These are phyloP conservation scores for Aphodius granarius DNA, from an alignment of 2,888 invertebrate genomes.

Conservation along the genomic window DNA sequence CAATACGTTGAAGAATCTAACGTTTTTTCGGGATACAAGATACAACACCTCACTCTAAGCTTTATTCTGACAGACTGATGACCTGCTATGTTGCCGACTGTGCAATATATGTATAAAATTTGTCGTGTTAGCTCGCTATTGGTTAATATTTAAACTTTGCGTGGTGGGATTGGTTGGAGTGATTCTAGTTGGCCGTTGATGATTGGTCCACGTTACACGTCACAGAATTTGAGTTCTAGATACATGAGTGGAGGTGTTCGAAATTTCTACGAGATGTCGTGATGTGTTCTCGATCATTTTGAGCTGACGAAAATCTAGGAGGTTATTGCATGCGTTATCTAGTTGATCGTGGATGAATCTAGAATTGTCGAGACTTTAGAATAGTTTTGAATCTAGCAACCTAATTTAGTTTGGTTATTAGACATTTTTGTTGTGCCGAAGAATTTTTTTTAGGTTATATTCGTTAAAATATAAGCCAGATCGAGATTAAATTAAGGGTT, in stretches of 20 bases:
- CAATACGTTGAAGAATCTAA: constrained; percentile 8
- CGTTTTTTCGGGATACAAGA: constrained; percentile 4
- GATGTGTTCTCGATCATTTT: not conserved
- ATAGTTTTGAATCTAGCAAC: not conserved
- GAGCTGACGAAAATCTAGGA: not conserved
- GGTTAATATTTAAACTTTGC: constrained; percentile 54
- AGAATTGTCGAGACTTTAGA: too few species aligned
- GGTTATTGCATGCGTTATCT: not conserved
- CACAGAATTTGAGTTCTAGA: not conserved
- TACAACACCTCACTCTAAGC: not conserved
- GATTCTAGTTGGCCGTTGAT: constrained; percentile 59
- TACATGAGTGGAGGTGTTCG: not conserved
- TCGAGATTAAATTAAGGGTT: too few species aligned
- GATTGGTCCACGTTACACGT: constrained; percentile 69
- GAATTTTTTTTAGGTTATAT: too few species aligned
- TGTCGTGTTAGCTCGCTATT: constrained; percentile 62
- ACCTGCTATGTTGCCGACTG: constrained; percentile 34
- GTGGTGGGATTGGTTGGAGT: constrained; percentile 54
- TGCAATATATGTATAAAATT: constrained; percentile 45
- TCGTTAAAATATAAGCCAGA: too few species aligned
- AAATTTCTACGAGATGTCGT: not conserved
- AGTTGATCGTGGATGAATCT: too few species aligned
- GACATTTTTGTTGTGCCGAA: not conserved
- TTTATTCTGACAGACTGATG: constrained; percentile 28
- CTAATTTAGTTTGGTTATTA: not conserved